Conservation (phyloP, 2,797 vertebrate genomes). For the Streptopelia turtur region DNA sequence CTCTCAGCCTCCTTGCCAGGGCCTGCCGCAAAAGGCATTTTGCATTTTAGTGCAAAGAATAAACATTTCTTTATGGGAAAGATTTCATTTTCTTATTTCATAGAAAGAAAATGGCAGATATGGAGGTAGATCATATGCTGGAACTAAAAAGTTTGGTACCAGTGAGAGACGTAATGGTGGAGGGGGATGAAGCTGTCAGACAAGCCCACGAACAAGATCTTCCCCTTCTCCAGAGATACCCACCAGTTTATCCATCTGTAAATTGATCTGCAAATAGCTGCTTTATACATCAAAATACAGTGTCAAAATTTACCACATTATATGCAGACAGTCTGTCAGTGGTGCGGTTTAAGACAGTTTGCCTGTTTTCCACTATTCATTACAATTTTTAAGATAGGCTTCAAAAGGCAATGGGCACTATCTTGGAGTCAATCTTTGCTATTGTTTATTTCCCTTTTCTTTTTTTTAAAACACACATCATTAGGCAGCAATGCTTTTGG, state of each 20-base stretch:
- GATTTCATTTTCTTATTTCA: background rate
- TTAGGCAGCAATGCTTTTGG: conserved; percentile 53
- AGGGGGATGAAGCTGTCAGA: background rate
- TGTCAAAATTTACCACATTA: background rate
- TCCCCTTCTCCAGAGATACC: background rate
- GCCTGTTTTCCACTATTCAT: background rate
- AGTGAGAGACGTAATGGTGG: background rate
- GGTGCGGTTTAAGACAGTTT: background rate
- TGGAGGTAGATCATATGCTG: background rate
- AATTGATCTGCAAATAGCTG: conserved; percentile 8
- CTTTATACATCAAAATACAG: background rate
- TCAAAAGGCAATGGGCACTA: background rate
- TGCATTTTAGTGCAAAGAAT: background rate
- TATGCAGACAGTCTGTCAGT: background rate
- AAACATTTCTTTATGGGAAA: background rate
- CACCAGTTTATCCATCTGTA: background rate
- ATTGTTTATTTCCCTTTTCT: background rate
- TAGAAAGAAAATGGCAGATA: background rate
- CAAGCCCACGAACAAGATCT: background rate
- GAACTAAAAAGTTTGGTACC: background rate
- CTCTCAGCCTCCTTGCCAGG: background rate
- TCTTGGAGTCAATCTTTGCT: background rate
- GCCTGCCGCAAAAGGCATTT: background rate
- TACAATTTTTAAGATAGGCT: conserved; percentile 9
- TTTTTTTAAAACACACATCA: background rate